Evolutionary conservation across 2,113 vertebrate species (phyloP), one percentile per base, ranked within the genome.

Genomic region (Pseudopipra pipra): DNA sequence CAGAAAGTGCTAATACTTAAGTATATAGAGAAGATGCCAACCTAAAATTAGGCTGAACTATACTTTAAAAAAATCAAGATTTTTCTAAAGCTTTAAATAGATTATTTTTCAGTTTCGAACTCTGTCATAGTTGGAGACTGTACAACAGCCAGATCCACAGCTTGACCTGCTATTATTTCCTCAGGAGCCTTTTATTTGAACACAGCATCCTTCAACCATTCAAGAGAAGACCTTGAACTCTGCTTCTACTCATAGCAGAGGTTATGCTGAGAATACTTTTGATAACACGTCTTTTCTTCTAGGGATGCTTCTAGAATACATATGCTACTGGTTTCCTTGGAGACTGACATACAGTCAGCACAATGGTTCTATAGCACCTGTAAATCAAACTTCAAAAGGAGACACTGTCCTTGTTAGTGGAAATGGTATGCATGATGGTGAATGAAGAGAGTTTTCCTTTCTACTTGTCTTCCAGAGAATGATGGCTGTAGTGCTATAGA

Each of bases 311-410:
- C 96, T 94, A 61, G 92, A 93, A 97, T 93, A 94, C 65, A 92
- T 95, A 59, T 90, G 72, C 88, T 79, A 41, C 68, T 77, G 59
- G 97, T 97, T 97, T 96, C 97, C 97, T 95, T 97, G 97, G 96
- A 95, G 97, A 97, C 94, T 91, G 95, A 74, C 72, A 90, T 51
- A 44, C 46, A 95, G 83, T 61, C 83, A 92, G 80, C 75, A 95
- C 90, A 96, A 79, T 84, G 92, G 86, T 71, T 92, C 84, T 93
- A 6, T 8, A 73, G 72, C 92, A 90, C 83, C 91, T 92, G 83
- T 80, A 95, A 94, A 96, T 92, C 80, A 84, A 90, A 86, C 81
- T 85, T 91, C 81, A 91, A 72, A 95, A 90, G 88, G 74, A 72
- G 74, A 44, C 27, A 17, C 62, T 68, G 80, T 78, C 73, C 80